A percentile compares a stretch with the other conserved stretches of the same genome.
These are phyloP conservation scores for Chionomys nivalis DNA, from an alignment of 2,113 vertebrate species.

Conservation along the genomic window DNA sequence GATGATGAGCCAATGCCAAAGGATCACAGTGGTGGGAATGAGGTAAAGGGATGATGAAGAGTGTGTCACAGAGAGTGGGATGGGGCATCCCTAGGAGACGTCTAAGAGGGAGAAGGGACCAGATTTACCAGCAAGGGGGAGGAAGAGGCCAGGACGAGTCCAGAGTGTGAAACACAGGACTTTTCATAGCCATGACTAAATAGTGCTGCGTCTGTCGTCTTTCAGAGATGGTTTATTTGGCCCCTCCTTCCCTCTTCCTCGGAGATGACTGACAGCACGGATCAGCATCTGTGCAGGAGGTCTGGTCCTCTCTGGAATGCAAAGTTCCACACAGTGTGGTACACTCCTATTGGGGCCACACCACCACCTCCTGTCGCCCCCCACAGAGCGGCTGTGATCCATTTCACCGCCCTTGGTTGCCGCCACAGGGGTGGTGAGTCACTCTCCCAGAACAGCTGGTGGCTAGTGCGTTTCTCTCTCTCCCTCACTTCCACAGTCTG, in stretches of 20 bases:
- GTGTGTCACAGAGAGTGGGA: fast-evolving
- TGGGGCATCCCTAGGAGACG: background rate
- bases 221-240: background rate
- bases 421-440: constrained; percentile 71
- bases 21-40: too few species aligned
- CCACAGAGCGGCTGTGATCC: background rate
- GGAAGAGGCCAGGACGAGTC: background rate
- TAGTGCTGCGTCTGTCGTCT: constrained; percentile 29
- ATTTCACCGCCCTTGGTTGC: constrained; percentile 2
- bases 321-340: background rate
- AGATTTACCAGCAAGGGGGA: background rate
- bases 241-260: background rate
- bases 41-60: too few species aligned
- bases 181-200: constrained; percentile 37
- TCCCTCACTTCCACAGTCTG: constrained; percentile 33
- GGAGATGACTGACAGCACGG: constrained; percentile 38
- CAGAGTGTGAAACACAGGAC: background rate
- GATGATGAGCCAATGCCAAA: fast-evolving
- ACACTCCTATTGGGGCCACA: background rate
- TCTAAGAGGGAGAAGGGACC: background rate
- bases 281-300: constrained; percentile 60
- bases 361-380: background rate
- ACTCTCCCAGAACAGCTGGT: constrained; percentile 66
- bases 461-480: background rate
- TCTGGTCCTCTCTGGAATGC: constrained; percentile 59